Evolutionary conservation across 1,140 invertebrate genomes (phyloP).

Genomic region (Drosophila guanche): DNA sequence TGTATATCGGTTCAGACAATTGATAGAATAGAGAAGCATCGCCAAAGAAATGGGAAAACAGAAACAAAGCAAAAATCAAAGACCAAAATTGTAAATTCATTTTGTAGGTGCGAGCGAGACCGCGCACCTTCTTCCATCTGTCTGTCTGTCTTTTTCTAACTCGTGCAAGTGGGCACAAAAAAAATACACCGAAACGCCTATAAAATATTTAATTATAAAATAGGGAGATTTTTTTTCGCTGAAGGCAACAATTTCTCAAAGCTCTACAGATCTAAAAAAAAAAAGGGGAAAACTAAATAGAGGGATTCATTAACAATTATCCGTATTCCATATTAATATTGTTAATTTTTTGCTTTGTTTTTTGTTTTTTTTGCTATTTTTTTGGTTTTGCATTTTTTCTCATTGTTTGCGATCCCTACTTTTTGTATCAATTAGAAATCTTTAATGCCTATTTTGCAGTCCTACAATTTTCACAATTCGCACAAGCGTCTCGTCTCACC

Average conservation of each 20-base stretch:
- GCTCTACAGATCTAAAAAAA: slow-evolving; percentile 9
- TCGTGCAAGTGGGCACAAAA: slow-evolving; percentile 13
- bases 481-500: too few relatives aligned
- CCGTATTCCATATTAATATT: slow-evolving; percentile 26
- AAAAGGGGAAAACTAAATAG: slow-evolving; percentile 1
- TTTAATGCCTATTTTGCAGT: slow-evolving; percentile 60
- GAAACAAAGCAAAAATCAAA: neutral
- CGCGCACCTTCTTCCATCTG: slow-evolving; percentile 3
- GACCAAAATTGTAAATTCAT: slow-evolving; percentile 6
- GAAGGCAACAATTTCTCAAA: slow-evolving; percentile 26
- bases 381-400: slow-evolving; percentile 34
- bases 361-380: slow-evolving; percentile 38
- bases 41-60: neutral
- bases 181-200: neutral
- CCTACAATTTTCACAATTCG: slow-evolving; percentile 46
- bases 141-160: slow-evolving; percentile 52
- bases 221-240: slow-evolving; percentile 11
- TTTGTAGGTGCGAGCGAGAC: slow-evolving; percentile 17
- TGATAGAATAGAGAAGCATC: slow-evolving; percentile 31
- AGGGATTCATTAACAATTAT: slow-evolving; percentile 31
- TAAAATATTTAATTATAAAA: neutral
- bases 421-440: slow-evolving; percentile 59
- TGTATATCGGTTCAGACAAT: slow-evolving; percentile 44
- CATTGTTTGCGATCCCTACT: slow-evolving; percentile 19
- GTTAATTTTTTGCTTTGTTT: slow-evolving; percentile 12